Evolutionary conservation across 1,140 invertebrate species (phyloP), one percentile per base, ranked within the genome.

Genomic region (Eulimnadia texana): DNA sequence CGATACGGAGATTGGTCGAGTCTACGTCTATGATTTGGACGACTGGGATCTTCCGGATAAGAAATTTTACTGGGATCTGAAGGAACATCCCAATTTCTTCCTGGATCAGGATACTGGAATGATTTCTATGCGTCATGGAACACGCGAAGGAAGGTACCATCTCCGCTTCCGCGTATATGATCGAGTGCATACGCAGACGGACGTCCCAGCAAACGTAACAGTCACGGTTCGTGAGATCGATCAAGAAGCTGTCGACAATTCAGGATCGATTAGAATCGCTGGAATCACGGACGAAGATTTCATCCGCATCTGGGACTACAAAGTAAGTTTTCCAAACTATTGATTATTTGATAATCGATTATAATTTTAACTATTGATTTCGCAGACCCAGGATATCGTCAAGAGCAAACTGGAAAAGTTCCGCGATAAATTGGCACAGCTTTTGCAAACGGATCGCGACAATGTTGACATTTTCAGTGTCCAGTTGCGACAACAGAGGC

Each of bases 31-130:
- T 71, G 94, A 98, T 76, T 74, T 92, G 50, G 94, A 98, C 72
- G 94, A 98, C 71, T 98, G 93, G 93, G 94, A 98, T 78, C 72
- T 95, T 63, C 88, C 89, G 0, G 93, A 98, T 71, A 98, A 98
- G 71, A 92, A 90, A 68, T 98, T 96, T 77, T 92, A 90, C 67
- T 94, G 90, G 88, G 79, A 80, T 51, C 74, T 81, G 54, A 88
- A 89, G 70, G 64, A 67, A 9, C 72, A 77, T 68, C 83, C 85
- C 2, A 81, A 86, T 65, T 95, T 94, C 70, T 87, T 84, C 58
- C 72, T 96, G 3, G 86, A 95, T 71, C 84, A 90, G 70, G 88
- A 92, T 70, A 88, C 90, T 0, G 94, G 94, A 2, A 93, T 92
- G 86, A 90, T 98, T 62, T 90, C 84, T 50, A 97, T 97, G 90